phyloP scores from a whole-genome alignment of 2,888 invertebrate species.

The Cheilosia variabilis region DNA sequence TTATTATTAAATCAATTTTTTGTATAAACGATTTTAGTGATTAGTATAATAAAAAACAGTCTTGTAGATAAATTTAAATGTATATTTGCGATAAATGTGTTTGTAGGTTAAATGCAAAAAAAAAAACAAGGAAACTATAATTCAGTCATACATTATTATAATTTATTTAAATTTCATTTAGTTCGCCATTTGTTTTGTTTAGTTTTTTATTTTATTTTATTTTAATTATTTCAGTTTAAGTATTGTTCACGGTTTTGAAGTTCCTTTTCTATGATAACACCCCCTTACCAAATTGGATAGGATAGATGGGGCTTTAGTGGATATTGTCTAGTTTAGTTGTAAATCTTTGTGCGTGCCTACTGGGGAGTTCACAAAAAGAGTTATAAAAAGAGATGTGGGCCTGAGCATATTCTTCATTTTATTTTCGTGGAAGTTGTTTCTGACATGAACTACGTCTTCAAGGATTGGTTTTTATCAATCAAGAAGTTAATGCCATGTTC shows the following conservation, averaged over 20 bases:
- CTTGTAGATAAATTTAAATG: conserved; percentile 60
- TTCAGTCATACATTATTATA: conserved; percentile 42
- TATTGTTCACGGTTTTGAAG: conserved; percentile 64
- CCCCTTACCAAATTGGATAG: background rate
- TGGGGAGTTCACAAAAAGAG: background rate
- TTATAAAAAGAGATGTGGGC: no score
- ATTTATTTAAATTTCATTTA: conserved; percentile 12
- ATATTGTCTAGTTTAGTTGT: background rate
- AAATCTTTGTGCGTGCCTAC: conserved; percentile 40
- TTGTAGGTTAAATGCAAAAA: conserved; percentile 56
- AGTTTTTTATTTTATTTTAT: background rate
- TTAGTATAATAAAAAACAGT: conserved; percentile 25
- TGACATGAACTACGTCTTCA: no score
- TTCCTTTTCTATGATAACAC: conserved; percentile 51
- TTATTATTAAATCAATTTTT: conserved; percentile 65
- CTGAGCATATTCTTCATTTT: no score
- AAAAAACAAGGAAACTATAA: conserved; percentile 9
- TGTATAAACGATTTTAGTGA: conserved; percentile 64
- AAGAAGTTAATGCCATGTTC: no score
- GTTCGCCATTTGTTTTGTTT: conserved; percentile 5
- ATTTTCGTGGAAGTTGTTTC: background rate
- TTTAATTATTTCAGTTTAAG: conserved; percentile 11
- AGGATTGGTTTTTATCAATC: no score
- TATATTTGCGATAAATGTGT: conserved; percentile 42
- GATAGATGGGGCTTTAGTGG: conserved; percentile 1